phyloP scores from a whole-genome alignment of 2,888 invertebrate genomes.

The Aphidius colemani region DNA sequence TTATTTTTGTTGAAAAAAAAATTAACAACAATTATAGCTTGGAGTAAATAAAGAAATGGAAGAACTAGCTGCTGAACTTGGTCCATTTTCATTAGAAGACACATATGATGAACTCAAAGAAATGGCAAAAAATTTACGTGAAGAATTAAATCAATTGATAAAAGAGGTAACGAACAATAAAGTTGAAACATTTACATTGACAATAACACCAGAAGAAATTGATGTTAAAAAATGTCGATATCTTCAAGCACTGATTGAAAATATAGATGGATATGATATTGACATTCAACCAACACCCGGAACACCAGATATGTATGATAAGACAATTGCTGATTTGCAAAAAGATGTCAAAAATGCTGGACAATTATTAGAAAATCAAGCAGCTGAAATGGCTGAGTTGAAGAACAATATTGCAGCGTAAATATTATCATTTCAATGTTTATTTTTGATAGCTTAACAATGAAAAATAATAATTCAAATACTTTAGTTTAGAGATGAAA shows the following conservation, averaged over 20 bases:
- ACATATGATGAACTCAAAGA: conserved; percentile 42
- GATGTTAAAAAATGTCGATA: conserved; percentile 36
- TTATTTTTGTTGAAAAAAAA: conserved; percentile 2
- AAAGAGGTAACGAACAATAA: conserved; percentile 37
- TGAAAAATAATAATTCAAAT: conserved; percentile 4
- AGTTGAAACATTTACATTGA: conserved; percentile 23
- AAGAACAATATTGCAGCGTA: conserved; percentile 45
- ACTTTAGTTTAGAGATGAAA: conserved; percentile 45
- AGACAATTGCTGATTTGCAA: conserved; percentile 39
- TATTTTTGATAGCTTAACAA: background rate
- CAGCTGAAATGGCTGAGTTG: conserved; percentile 32
- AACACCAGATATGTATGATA: conserved; percentile 40
- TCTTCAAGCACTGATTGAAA: conserved; percentile 34
- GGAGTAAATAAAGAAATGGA: background rate
- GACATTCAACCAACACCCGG: conserved; percentile 41
- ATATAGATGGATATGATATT: conserved; percentile 34
- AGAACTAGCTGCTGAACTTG: conserved; percentile 7
- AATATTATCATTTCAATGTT: conserved; percentile 15
- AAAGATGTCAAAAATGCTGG: conserved; percentile 34
- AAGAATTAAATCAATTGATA: conserved; percentile 39
- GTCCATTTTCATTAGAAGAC: conserved; percentile 45
- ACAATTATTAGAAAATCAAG: conserved; percentile 27
- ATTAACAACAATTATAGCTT: background rate
- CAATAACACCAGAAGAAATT: conserved; percentile 35
- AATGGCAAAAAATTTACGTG: conserved; percentile 30